Percentiles rank a stretch among this genome's conserved stretches.
These are phyloP conservation scores for Bos javanicus DNA, from an alignment of 2,113 vertebrate species.

Conservation along the genomic window DNA sequence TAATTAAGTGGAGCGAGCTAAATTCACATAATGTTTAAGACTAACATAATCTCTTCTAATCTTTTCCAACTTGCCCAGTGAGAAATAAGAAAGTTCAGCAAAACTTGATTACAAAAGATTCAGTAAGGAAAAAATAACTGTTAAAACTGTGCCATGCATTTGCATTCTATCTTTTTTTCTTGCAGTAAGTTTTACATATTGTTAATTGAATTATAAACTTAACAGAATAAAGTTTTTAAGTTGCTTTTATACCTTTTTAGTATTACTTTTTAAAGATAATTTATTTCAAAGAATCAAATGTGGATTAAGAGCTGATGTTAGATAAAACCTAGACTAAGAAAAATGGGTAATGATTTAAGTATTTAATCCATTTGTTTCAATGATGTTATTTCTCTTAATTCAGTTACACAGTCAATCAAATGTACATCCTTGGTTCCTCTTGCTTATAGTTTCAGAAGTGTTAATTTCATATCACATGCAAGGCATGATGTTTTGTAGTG, in stretches of 20 bases:
- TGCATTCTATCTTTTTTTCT: background rate
- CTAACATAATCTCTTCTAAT: background rate
- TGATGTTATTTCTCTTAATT: background rate
- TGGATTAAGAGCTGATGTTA: background rate
- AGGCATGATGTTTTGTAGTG: background rate
- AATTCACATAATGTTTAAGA: background rate
- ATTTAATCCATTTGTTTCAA: background rate
- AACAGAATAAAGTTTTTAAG: background rate
- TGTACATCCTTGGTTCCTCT: background rate
- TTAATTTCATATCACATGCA: rapidly evolving
- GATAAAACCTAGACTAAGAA: background rate
- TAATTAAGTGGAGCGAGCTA: background rate
- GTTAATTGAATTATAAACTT: background rate
- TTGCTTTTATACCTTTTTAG: background rate
- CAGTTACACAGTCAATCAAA: background rate
- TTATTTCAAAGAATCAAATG: background rate
- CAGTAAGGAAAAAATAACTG: background rate
- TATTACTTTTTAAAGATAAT: background rate
- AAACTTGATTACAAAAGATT: background rate
- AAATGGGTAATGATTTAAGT: background rate
- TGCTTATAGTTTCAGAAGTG: background rate
- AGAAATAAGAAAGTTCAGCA: background rate
- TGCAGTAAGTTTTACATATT: background rate
- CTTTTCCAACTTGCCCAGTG: background rate
- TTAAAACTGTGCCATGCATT: background rate